Evolutionary conservation across 1,140 invertebrate genomes (phyloP), one percentile per base, ranked within the genome.

Genomic region (Anthonomus grandis): DNA sequence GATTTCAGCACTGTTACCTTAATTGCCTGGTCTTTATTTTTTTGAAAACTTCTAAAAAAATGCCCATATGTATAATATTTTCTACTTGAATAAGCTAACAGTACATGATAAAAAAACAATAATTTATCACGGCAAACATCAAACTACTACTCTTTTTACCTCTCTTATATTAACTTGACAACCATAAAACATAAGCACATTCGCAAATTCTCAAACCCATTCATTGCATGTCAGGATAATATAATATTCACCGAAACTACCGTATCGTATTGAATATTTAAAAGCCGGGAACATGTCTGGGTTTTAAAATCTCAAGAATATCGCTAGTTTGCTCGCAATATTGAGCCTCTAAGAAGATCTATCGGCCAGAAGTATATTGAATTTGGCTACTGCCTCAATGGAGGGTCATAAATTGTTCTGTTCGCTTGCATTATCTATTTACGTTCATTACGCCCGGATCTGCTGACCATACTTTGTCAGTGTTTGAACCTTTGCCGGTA

Each of bases 371-470:
- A 55, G 52, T 46, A 56, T 46, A 60, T 60, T 56, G 57, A 38
- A 57, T 24, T 63, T 55, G 48, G 63, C 36, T 55, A 64, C n/a
- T 53, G 60, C 38, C 42, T 54, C 48, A 56, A 65, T 65, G 44
- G 57, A 54, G 50, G 45, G 57, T 58, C 57, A 60, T 65, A 65
- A 65, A 65, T 65, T 53, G 51, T 53, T 48, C 59, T 54, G 55
- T 60, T 60, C 57, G 56, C 55, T 62, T 55, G 46, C 63, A 62
- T 64, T 62, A 64, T 59, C 54, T 63, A 65, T 65, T 61, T 62
- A 62, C 59, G 50, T 53, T 61, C 38, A 62, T 62, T 62, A 53
- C 49, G n/a, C 24, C 50, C 34, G 25, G 21, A 36, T 15, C 36
- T 49, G 13, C 27, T 49, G 47, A 38, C 47, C 36, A 38, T 38